Conservation (phyloP, 2,113 vertebrate species). For the Pachycephala philippinensis region DNA sequence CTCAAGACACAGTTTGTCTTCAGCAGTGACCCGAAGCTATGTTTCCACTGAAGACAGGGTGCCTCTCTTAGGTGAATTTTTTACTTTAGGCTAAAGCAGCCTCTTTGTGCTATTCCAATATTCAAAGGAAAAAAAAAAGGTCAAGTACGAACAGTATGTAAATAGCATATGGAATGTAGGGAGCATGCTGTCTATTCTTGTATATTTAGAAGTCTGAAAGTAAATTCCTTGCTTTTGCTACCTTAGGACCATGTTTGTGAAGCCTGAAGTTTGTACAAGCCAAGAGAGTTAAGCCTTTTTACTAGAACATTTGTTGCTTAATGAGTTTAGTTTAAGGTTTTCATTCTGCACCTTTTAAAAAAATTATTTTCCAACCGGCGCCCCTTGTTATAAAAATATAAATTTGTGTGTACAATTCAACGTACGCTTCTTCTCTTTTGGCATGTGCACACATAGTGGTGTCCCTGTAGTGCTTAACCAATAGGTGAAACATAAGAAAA, state of each 20-base stretch:
- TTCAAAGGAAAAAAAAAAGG: background rate
- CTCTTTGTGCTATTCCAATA: background rate
- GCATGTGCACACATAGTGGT: background rate
- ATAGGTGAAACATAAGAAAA: background rate
- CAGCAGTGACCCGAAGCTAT: background rate
- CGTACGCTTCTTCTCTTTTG: background rate
- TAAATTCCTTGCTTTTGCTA: background rate
- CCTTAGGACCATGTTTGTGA: background rate
- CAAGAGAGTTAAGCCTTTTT: background rate
- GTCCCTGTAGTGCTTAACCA: background rate
- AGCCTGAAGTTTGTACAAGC: background rate
- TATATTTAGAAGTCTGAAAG: background rate
- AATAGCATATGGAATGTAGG: background rate
- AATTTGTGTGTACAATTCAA: background rate
- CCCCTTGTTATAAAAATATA: background rate
- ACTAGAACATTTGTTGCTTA: background rate
- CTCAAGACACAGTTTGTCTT: background rate
- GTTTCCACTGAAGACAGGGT: background rate
- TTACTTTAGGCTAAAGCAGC: background rate
- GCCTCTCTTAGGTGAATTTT: background rate
- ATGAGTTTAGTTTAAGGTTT: background rate
- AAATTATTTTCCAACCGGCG: background rate
- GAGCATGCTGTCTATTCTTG: background rate
- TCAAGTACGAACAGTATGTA: background rate
- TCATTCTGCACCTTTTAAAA: background rate